Base-by-base conservation (phyloP, 1,140 invertebrate genomes). In the Tetranychus cinnabarinus region DNA sequence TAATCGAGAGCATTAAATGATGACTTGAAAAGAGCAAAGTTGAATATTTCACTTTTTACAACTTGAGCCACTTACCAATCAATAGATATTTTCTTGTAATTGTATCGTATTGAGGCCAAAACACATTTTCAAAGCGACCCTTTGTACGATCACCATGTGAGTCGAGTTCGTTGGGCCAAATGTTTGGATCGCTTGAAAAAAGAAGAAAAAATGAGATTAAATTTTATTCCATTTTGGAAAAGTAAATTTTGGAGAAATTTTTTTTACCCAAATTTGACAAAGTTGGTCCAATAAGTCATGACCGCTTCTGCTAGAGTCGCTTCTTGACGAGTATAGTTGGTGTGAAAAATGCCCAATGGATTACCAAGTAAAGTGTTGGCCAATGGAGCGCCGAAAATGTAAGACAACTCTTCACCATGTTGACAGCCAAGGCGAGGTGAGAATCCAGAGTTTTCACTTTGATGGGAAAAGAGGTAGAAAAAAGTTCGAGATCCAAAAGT, bases 401-500 rank as follows among this genome's bases (percentile, higher is more conserved):
- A 77, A 5, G 74, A 70, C 54, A 79, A 60, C 62, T 79, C 77
- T 77, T 65, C 83, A 77, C 69, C 85, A 4, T 64, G 65, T 5
- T 66, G 55, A 59, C 64, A 65, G 12, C 62, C 63, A 31, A 68
- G 52, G 83, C 82, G 76, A 83, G 80, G 55, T 80, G 77, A 46
- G 74, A 74, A 70, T 5, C 76, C 75, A 12, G 80, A 77, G 55
- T 82, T 76, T 10, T 77, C 75, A 35, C 36, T 59, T 47, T 61
- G 45, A 60, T 96, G 91, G 72, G 88, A 85, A 72, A 91, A 92
- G 23, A 92, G 86, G 71, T 90, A 92, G 58, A 92, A 77, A 72
- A 85, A 93, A 45, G 88, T 91, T 46, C 65, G 65, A 36, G 61
- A 65, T 63, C 0, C 82, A 81, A 54, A 66, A 42, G 0, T 42